Conservation (phyloP, 2,888 invertebrate species). For the Pyrrhosoma nymphula region DNA sequence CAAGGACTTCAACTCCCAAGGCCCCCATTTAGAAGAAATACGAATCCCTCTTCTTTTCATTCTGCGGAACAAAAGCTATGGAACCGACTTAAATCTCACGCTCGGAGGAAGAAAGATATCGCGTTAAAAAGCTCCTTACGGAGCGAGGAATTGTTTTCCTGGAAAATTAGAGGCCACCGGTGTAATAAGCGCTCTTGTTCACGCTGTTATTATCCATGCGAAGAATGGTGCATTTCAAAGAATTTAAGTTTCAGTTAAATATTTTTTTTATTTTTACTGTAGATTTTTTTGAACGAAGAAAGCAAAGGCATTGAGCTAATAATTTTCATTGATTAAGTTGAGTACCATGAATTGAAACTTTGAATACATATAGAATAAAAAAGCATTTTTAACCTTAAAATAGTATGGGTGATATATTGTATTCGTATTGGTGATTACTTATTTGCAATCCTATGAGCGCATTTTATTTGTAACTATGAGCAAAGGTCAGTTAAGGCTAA, state of each 20-base stretch:
- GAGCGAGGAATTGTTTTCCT: background rate
- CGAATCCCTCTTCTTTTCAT: background rate
- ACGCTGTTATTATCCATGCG: background rate
- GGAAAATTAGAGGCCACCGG: background rate
- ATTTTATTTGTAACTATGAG: too few relatives aligned
- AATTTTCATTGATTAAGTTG: background rate
- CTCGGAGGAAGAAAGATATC: background rate
- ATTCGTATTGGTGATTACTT: too few relatives aligned
- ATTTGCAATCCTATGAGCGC: too few relatives aligned
- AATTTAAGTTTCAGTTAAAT: background rate
- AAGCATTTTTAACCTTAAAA: too few relatives aligned
- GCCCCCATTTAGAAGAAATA: background rate
- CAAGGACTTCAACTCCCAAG: background rate
- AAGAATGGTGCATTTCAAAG: background rate
- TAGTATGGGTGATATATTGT: too few relatives aligned
- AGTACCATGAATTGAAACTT: too few relatives aligned
- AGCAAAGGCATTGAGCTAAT: background rate
- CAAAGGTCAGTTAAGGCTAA: too few relatives aligned
- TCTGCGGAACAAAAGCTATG: background rate
- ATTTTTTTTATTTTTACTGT: background rate
- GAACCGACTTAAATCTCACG: constrained; percentile 11
- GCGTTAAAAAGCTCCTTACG: background rate
- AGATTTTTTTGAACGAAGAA: too few relatives aligned
- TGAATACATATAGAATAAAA: too few relatives aligned
- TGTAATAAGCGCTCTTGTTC: background rate